Base-by-base conservation (phyloP, 2,113 vertebrate species). In the Oreocharis arfaki region DNA sequence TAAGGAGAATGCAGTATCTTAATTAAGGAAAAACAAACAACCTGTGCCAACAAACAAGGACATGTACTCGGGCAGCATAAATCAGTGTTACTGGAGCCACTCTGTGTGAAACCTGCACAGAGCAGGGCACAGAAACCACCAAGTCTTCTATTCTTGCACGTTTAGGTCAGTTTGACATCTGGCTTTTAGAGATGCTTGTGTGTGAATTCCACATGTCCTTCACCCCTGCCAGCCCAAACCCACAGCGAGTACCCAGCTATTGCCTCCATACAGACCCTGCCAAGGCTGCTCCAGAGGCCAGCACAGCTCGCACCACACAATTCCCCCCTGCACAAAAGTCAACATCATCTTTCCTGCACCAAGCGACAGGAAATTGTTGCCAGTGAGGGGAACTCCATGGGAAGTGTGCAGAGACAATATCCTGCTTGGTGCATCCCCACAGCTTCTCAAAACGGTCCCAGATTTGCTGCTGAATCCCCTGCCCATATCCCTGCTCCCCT, bases 11-110 rank as follows among this genome's bases (percentile, higher is more conserved):
- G 56, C 55, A 50, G 35, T 6, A 56, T 39, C 89, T 89, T 91
- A 87, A 92, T 85, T 84, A 97, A 89, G 50, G 30, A 81, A 89
- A 90, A 77, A 26, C 63, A 94, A 85, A 47, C 70, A 83, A 65
- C 55, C 56, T 70, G 56, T 46, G 84, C 87, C 50, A 67, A 13
- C 42, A 77, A 87, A 85, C 37, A 83, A 60, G 63, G 53, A 21
- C 39, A 35, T 7, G 22, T 0, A 32, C n/a, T 79, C 11, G 26
- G 44, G 44, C 35, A 60, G 61, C 84, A 71, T 20, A 56, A 41
- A 63, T 56, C 64, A 68, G 64, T 7, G 41, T 13, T 81, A 35
- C 39, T 21, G 32, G 17, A 73, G 37, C 42, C 42, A 35, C 24
- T 16, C 7, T 28, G 6, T 2, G 68, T n/a, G 47, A 49, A 35